Evolutionary conservation across 1,140 invertebrate genomes (phyloP).

Genomic region (Ylistrum balloti): DNA sequence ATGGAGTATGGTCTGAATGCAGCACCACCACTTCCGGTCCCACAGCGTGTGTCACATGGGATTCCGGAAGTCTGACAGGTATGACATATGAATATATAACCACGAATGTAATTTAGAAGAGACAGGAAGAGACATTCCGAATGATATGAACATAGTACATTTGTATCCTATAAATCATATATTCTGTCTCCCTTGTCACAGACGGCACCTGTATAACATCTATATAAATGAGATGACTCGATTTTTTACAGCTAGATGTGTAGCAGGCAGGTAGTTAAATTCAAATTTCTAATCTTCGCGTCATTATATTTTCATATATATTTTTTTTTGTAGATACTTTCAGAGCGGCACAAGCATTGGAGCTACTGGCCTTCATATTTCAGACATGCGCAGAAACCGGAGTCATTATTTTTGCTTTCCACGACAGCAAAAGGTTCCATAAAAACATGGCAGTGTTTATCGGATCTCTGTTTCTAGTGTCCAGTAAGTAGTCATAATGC

Average conservation of each 20-base stretch:
- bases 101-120: too few species aligned
- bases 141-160: too few species aligned
- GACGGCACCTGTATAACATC: too few species aligned
- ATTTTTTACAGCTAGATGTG: too few species aligned
- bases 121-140: too few species aligned
- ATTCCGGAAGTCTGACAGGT: conserved; percentile 8
- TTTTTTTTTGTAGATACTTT: neutral
- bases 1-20: neutral
- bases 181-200: too few species aligned
- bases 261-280: too few species aligned
- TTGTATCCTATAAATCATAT: too few species aligned
- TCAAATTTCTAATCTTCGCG: too few species aligned
- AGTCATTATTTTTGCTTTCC: neutral
- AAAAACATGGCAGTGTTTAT: neutral
- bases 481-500: neutral
- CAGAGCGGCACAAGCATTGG: neutral
- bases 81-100: too few species aligned
- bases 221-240: too few species aligned
- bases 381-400: neutral
- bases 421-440: conserved; percentile 8
- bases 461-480: conserved; percentile 7
- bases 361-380: neutral
- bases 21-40: conserved; percentile 18
- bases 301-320: neutral
- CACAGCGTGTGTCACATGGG: neutral